Base-by-base conservation (phyloP, 2,888 invertebrate genomes). In the Drosophila monieri region DNA sequence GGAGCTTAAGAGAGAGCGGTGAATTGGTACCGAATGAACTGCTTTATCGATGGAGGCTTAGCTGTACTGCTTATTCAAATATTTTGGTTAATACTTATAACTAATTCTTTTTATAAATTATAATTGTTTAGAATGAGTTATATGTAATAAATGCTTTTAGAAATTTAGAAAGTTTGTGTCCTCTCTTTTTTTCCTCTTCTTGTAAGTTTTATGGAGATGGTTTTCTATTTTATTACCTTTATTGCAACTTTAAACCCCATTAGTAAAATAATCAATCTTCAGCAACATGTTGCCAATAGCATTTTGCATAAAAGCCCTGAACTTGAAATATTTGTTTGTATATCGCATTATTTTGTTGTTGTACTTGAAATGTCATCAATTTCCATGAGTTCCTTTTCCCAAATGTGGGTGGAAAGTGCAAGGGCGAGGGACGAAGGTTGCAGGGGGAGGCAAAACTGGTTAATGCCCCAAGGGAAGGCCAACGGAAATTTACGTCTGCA, bases 401-500 rank as follows among this genome's bases (percentile, higher is more conserved):
- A 41, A 41, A 41, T 15, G 18, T 18, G 39, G 18, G 18, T 18
- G 39, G 18, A 41, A 9, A 18, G 18, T 41, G 39, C 18, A 9
- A 3, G 8, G 10, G 2, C 3, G n/a, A 27, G 25, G 51, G 35
- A 2, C 2, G 15, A 43, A 35, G 51, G 35, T 51, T 32, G 41
- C 21, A 41, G 43, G 51, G 65, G 25, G 25, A 27, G 6, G 53
- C 14, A 43, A 52, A 59, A 35, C n/a, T 27, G 30, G 49, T 73
- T 64, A 60, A 39, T 39, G 60, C 71, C 80, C 84, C 70, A 9
- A 21, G 77, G 77, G 77, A 54, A 37, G 48, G 62, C 65, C 80
- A 80, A 76, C 57, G 60, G 55, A 77, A 72, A 73, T 66, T 54
- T 46, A 85, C 52, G 64, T 77, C 47, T 67, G 64, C 49, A 61